phyloP scores from a whole-genome alignment of 1,140 invertebrate species.

The silkworm (Bombyx mori) region ASM3026992v2 NC_085111.1:14166001-14166500 shows the following conservation, averaged over 20 bases:
- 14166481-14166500: conserved; percentile 78
- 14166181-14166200: conserved; percentile 40
- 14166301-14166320: conserved; percentile 56
- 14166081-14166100: conserved; percentile 72
- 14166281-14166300: conserved; percentile 61
- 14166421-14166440: conserved; percentile 93
- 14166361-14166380: conserved; percentile 73
- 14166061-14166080: conserved; percentile 71
- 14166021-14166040: conserved; percentile 6
- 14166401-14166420: conserved; percentile 88
- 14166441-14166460: conserved; percentile 75
- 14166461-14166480: conserved; percentile 77
- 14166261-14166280: conserved; percentile 44
- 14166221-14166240: conserved; percentile 29
- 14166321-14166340: conserved; percentile 55
- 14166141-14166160: conserved; percentile 58
- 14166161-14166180: conserved; percentile 66
- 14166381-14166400: conserved; percentile 86
- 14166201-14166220: background rate
- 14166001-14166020: conserved; percentile 18
- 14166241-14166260: conserved; percentile 34
- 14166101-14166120: conserved; percentile 73
- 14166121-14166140: conserved; percentile 63
- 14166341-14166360: conserved; percentile 43
- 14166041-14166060: conserved; percentile 71